Conservation (phyloP, 2,797 vertebrate genomes). For the Manis pentadactyla region DNA sequence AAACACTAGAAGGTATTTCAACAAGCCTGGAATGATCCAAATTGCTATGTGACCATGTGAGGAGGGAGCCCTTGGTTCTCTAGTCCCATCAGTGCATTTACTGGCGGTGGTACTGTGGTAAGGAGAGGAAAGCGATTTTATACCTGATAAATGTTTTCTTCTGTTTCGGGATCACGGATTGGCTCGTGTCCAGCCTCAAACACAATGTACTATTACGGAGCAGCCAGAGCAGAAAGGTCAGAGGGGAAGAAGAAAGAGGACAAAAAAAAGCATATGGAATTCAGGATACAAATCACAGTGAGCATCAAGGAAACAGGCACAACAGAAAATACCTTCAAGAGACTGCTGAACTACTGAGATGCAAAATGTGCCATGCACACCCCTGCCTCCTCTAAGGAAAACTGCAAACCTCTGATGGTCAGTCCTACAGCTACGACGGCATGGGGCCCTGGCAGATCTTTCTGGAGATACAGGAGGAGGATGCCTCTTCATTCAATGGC, state of each 20-base stretch:
- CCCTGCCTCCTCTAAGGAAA: slow-evolving; percentile 69
- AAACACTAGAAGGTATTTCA: not conserved
- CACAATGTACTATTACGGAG: slow-evolving; percentile 99
- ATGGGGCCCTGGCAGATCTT: slow-evolving; percentile 72
- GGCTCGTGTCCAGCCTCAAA: slow-evolving; percentile 99
- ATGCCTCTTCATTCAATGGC: not conserved
- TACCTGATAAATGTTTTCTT: slow-evolving; percentile 99
- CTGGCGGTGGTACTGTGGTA: not conserved
- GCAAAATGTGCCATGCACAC: slow-evolving; percentile 40
- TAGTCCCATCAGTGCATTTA: not conserved
- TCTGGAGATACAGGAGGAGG: slow-evolving; percentile 29
- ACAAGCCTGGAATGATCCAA: not conserved
- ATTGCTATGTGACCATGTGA: not conserved
- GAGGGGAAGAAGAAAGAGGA: slow-evolving; percentile 90
- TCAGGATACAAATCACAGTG: slow-evolving; percentile 85
- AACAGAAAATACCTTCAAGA: slow-evolving; percentile 81
- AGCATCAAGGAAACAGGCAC: slow-evolving; percentile 85
- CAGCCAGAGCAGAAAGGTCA: slow-evolving; percentile 91
- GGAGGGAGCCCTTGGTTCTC: too few relatives aligned
- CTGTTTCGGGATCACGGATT: slow-evolving; percentile 97
- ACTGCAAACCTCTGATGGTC: slow-evolving; percentile 66
- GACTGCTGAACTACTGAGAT: slow-evolving; percentile 45
- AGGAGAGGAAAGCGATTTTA: slow-evolving; percentile 73
- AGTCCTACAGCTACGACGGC: slow-evolving; percentile 69
- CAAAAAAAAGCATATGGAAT: slow-evolving; percentile 89